A percentile compares a stretch with the other conserved stretches of the same genome.
phyloP scores from a whole-genome alignment of 2,113 vertebrate species.

The Lagopus leucura region DNA sequence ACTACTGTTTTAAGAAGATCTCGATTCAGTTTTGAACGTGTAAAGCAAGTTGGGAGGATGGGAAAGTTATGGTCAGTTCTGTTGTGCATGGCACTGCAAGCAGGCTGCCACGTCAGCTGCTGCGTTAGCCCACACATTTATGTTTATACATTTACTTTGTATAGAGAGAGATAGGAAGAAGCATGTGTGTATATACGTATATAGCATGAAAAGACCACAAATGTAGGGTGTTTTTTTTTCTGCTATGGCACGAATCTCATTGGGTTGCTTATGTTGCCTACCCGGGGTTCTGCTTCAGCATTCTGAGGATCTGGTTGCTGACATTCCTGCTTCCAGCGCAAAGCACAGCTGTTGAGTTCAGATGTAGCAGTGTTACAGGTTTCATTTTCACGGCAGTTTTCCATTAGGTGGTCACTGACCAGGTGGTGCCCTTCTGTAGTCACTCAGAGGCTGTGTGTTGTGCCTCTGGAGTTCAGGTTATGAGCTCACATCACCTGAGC shows the following conservation, averaged over 20 bases:
- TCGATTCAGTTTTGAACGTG: rapidly evolving
- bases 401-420: background rate
- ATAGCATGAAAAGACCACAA: background rate
- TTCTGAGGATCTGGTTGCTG: background rate
- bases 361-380: background rate
- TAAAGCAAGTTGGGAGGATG: background rate
- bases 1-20: background rate
- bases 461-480: background rate
- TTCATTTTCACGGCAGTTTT: background rate
- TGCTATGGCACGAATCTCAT: background rate
- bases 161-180: background rate
- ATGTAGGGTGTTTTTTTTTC: background rate
- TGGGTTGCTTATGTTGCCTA: background rate
- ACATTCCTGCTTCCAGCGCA: background rate
- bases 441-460: rapidly evolving
- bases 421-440: background rate
- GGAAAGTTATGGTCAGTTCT: background rate
- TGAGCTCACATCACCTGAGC: background rate
- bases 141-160: background rate
- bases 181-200: background rate
- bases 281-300: rapidly evolving
- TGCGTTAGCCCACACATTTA: rapidly evolving
- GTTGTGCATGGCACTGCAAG: background rate
- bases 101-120: background rate
- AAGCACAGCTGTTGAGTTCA: background rate